phyloP scores from a whole-genome alignment of 2,888 invertebrate species.

The Sacculina carcini region DNA sequence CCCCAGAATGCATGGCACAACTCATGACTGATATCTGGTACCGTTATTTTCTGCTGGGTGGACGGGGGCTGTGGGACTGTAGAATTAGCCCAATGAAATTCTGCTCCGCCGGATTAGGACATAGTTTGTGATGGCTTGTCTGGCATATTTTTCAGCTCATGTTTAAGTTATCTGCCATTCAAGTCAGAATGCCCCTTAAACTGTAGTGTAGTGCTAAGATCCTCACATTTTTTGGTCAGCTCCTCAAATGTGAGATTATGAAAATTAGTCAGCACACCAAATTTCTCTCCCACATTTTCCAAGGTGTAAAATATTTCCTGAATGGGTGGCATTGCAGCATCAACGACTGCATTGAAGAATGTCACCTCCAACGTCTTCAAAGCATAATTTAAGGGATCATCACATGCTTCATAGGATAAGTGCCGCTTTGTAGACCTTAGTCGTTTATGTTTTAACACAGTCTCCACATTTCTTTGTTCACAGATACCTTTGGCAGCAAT shows the following conservation, averaged over 20 bases:
- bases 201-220: constrained; percentile 7
- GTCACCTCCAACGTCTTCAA: no score
- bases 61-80: no score
- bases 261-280: no score
- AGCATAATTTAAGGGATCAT: constrained; percentile 9
- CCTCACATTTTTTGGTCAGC: constrained; percentile 7
- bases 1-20: no score
- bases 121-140: constrained; percentile 8
- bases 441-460: constrained; percentile 8
- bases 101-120: constrained; percentile 7
- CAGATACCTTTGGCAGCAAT: no score
- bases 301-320: constrained; percentile 9
- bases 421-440: constrained; percentile 8
- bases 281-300: constrained; percentile 6
- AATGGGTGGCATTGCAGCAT: constrained; percentile 9
- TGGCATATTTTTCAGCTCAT: constrained; percentile 8
- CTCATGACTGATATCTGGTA: no score
- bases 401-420: constrained; percentile 8
- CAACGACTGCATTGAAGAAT: constrained; percentile 8
- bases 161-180: constrained; percentile 9
- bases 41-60: no score
- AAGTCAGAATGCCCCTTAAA: constrained; percentile 8
- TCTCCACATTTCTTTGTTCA: constrained; percentile 8
- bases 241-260: constrained; percentile 5
- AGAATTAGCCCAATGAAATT: no score